Percentiles rank a stretch among this genome's conserved stretches.
Conservation (phyloP, 2,888 invertebrate genomes). For the Parapristionchus giblindavisi region DNA sequence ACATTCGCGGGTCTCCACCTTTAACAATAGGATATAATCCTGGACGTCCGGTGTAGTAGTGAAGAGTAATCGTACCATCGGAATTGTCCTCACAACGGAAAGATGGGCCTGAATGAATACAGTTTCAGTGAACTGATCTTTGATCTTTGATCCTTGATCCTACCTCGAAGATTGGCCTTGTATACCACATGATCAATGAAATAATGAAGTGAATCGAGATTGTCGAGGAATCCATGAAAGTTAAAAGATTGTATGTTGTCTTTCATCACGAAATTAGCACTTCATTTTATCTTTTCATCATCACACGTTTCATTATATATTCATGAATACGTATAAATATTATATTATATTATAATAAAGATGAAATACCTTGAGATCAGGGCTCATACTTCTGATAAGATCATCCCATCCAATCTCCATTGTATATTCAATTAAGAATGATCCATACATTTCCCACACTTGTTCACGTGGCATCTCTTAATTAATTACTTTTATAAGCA, state of each 20-base stretch:
- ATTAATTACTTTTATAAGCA: not conserved
- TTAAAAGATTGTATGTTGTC: not conserved
- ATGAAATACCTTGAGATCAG: constrained; percentile 55
- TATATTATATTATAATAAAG: not conserved
- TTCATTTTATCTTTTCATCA: not conserved
- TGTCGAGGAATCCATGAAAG: constrained; percentile 84
- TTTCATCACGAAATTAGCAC: not conserved
- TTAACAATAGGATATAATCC: constrained; percentile 91
- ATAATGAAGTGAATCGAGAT: constrained; percentile 88
- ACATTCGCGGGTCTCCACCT: constrained; percentile 41
- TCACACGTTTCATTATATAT: not conserved
- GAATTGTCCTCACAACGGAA: constrained; percentile 89
- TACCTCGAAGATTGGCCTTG: constrained; percentile 42
- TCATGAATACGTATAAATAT: not conserved
- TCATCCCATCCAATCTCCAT: constrained; percentile 67
- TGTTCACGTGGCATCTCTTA: constrained; percentile 58
- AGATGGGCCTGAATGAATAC: constrained; percentile 76
- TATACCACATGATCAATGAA: constrained; percentile 64
- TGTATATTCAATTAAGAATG: constrained; percentile 60
- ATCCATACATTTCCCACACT: constrained; percentile 65
- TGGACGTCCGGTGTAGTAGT: constrained; percentile 92
- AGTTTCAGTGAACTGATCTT: not conserved
- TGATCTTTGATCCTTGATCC: not conserved
- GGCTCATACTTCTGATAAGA: constrained; percentile 58
- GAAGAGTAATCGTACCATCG: constrained; percentile 86